A percentile compares a stretch with the other conserved stretches of the same genome.
Conservation (phyloP, 2,113 vertebrate species). For the Bungarus multicinctus region DNA sequence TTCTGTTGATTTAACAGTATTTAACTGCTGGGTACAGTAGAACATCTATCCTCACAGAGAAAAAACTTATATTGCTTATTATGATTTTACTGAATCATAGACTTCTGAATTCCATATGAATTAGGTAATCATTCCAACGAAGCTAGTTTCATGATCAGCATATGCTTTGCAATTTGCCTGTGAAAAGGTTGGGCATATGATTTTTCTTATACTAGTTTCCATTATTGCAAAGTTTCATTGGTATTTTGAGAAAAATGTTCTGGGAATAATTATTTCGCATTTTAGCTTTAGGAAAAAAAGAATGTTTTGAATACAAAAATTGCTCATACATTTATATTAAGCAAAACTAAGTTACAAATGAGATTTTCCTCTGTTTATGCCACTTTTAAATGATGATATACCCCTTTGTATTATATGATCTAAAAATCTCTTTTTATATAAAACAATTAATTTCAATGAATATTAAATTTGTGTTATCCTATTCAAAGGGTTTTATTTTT, state of each 20-base stretch:
- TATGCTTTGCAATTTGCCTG: constrained; percentile 1
- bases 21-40: not conserved
- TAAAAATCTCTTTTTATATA: constrained; percentile 52
- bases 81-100: constrained; percentile 10
- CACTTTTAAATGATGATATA: constrained; percentile 61
- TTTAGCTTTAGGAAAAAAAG: constrained; percentile 35
- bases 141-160: constrained; percentile 27
- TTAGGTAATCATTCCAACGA: not conserved
- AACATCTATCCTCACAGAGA: accelerated
- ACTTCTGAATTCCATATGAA: constrained; percentile 22
- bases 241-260: constrained; percentile 48
- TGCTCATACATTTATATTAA: constrained; percentile 50
- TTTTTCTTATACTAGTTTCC: constrained; percentile 48
- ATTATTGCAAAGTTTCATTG: constrained; percentile 24
- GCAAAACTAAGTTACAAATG: constrained; percentile 53
- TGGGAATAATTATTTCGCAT: constrained; percentile 44
- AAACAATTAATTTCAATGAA: constrained; percentile 34
- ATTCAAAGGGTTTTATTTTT: constrained; percentile 68
- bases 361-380: constrained; percentile 55
- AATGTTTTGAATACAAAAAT: constrained; percentile 50
- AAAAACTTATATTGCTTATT: not conserved
- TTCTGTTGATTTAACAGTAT: constrained; percentile 22
- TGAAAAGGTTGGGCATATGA: constrained; percentile 38
- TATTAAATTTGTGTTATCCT: constrained; percentile 62
- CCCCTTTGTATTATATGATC: constrained; percentile 56